Base-by-base conservation (phyloP, 2,113 vertebrate species). In the Serilophus lunatus region DNA sequence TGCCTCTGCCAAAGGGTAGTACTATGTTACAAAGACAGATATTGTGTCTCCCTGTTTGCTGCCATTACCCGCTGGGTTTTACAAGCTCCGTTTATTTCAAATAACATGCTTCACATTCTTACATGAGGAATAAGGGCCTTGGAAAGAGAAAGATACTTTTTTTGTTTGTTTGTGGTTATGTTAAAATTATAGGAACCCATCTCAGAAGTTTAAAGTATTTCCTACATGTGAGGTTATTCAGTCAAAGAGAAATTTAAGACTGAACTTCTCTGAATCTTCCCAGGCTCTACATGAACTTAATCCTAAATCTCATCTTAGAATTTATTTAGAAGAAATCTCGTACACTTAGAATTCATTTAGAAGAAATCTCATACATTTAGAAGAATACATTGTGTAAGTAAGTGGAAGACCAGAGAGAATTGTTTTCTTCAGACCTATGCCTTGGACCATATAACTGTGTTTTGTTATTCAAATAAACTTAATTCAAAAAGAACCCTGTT, bases 191-290 rank as follows among this genome's bases (percentile, higher is more conserved):
- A 65, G 33, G 11, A 54, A 59, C 36, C 65, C 53, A 72, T 89
- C 71, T 92, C 53, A n/a, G 35, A 82, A 63, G 26, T 72, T 77
- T 94, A 19, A 78, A 38, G 47, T 68, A 88, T 93, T 96, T 93
- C 26, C 31, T 77, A 10, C 75, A 79, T 78, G 61, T 88, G 75
- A 70, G 35, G 17, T 89, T 88, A 96, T 86, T 95, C 57, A 59
- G 59, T 72, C 54, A 96, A 88, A 78, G 10, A 95, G 61, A 83
- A 80, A 77, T 76, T 76, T 82, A 70, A 80, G 66, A 65, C 7
- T 35, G 19, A 86, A 53, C 7, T 95, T 80, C 16, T 88, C 29
- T 68, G 76, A 75, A 78, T 83, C 45, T 86, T 95, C 29, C 29
- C 33, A 36, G 8, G 9, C 25, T 86, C 22, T 75, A 31, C 4